Conservation (phyloP, 2,797 vertebrate species). For the Chelidonichthys spinosus region DNA sequence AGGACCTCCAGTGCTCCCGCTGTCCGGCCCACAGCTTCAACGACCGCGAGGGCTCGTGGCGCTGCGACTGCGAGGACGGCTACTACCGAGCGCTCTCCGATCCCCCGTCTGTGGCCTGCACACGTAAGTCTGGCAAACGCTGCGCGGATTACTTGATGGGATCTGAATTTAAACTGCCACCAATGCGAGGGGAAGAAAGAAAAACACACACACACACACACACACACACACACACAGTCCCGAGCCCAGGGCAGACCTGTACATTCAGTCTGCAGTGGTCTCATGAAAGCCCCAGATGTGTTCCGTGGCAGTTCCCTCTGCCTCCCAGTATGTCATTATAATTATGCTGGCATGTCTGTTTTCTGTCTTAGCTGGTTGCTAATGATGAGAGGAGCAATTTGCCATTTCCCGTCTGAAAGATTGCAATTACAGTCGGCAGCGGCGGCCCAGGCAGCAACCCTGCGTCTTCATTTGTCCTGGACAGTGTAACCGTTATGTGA, state of each 20-base stretch:
- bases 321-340: conserved; percentile 64
- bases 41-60: conserved; percentile 95
- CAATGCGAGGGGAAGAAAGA: conserved; percentile 9
- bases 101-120: conserved; percentile 94
- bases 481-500: conserved; percentile 63
- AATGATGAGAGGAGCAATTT: conserved; percentile 83
- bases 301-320: conserved; percentile 53
- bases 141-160: conserved; percentile 8
- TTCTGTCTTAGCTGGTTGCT: conserved; percentile 72
- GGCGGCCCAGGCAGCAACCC: conserved; percentile 55
- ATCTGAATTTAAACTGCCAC: conserved; percentile 54
- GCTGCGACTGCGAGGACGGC: conserved; percentile 97
- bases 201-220: not conserved
- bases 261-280: conserved; percentile 37
- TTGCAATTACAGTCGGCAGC: conserved; percentile 77
- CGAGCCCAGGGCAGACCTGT: conserved; percentile 36
- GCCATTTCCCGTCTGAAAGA: conserved; percentile 81
- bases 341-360: conserved; percentile 72
- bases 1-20: conserved; percentile 97
- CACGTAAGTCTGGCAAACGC: conserved; percentile 88
- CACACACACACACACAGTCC: not conserved
- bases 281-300: conserved; percentile 69
- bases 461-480: conserved; percentile 71
- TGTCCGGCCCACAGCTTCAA: conserved; percentile 97
- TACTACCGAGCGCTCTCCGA: conserved; percentile 95